Conservation (phyloP, 2,113 vertebrate species). For the Rostratula benghalensis region DNA sequence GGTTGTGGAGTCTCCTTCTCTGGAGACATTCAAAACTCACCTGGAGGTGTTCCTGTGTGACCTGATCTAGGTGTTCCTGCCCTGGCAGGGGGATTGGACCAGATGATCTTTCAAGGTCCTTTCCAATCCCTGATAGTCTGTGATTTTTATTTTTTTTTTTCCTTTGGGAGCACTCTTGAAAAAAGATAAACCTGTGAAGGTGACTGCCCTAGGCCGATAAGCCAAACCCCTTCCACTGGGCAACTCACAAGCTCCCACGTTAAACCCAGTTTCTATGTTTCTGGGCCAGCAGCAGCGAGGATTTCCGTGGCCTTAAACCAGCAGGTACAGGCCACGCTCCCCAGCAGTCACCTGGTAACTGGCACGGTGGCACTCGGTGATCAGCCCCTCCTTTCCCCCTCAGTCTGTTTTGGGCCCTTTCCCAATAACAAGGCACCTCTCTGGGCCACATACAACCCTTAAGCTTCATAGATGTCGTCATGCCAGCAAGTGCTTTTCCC, state of each 20-base stretch:
- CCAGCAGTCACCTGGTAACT: background rate
- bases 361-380: background rate
- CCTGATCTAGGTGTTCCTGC: too few species aligned
- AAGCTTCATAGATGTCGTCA: background rate
- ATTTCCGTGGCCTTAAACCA: background rate
- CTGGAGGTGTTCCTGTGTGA: too few species aligned
- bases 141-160: background rate
- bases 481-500: background rate
- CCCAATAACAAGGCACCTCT: background rate
- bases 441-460: background rate
- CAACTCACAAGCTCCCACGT: rapidly evolving
- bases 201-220: background rate
- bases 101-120: too few species aligned
- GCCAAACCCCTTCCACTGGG: background rate
- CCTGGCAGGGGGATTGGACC: too few species aligned
- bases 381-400: background rate
- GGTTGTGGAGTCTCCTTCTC: too few species aligned
- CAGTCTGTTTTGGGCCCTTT: background rate
- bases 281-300: background rate
- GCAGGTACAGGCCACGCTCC: background rate
- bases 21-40: too few species aligned
- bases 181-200: background rate
- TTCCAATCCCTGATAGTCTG: too few species aligned
- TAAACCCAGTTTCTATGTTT: background rate
- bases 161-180: background rate